Evolutionary conservation across 2,797 vertebrate genomes (phyloP).

Genomic region (Psittacula derbiana): DNA sequence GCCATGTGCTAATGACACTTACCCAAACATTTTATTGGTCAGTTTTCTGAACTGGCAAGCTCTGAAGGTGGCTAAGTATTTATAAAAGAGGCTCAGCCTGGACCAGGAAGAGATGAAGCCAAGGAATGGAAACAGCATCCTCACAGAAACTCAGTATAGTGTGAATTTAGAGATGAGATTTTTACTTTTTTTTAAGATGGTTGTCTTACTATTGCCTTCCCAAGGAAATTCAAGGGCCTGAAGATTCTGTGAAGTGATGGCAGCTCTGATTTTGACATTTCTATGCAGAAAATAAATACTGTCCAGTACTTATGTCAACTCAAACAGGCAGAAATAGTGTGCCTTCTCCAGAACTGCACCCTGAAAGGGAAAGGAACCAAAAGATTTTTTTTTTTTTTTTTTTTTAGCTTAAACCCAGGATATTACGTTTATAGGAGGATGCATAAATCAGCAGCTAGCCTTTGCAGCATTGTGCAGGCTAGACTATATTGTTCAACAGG

Average conservation of each 20-base stretch:
- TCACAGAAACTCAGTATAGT: not conserved
- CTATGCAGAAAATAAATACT: not conserved
- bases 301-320: not conserved
- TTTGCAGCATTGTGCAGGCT: not conserved
- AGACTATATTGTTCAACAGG: not conserved
- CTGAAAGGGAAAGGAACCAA: not conserved
- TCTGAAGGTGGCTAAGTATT: not conserved
- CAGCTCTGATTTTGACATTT: not conserved
- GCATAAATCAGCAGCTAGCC: not conserved
- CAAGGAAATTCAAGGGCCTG: not conserved
- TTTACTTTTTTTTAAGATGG: not conserved
- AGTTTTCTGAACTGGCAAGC: not conserved
- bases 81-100: not conserved
- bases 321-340: not conserved
- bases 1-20: not conserved
- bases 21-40: not conserved
- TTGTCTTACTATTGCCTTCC: not conserved
- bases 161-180: not conserved
- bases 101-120: not conserved
- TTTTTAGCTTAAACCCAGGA: not conserved
- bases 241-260: not conserved
- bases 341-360: not conserved
- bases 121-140: not conserved
- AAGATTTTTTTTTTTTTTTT: not conserved
- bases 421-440: not conserved